Evolutionary conservation across 2,888 invertebrate species (phyloP).

Genomic region (Eupithecia exiguata): DNA sequence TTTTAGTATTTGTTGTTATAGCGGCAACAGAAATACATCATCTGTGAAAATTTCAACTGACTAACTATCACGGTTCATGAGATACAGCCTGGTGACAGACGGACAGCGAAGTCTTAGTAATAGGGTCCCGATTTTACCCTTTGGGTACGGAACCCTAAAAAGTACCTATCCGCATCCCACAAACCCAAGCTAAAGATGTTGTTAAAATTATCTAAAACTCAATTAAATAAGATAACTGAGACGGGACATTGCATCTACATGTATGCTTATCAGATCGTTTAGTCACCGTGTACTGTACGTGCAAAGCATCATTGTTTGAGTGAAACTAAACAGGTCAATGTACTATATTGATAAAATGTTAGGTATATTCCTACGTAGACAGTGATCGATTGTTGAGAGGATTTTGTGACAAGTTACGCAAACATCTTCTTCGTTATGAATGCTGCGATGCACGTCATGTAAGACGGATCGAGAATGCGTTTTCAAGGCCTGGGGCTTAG

Average conservation of each 20-base stretch:
- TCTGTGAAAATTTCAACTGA: too few species aligned
- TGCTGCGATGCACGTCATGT: constrained; percentile 56
- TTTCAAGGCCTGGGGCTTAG: background rate
- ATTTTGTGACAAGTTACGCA: constrained; percentile 67
- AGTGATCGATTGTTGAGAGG: constrained; percentile 79
- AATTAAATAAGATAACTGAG: constrained; percentile 71
- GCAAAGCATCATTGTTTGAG: constrained; percentile 55
- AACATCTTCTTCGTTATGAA: constrained; percentile 63
- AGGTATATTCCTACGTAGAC: constrained; percentile 65
- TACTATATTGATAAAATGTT: constrained; percentile 69
- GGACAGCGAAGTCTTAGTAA: too few species aligned
- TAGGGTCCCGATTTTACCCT: too few species aligned
- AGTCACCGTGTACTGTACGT: constrained; percentile 49
- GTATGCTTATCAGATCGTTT: constrained; percentile 67
- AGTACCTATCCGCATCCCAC: constrained; percentile 9
- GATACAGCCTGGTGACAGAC: too few species aligned
- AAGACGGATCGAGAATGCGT: constrained; percentile 57
- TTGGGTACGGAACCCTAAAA: too few species aligned
- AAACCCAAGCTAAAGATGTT: constrained; percentile 30
- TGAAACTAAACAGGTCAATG: constrained; percentile 75
- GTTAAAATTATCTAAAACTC: constrained; percentile 51
- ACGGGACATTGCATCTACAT: constrained; percentile 45
- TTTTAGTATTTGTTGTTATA: too few species aligned
- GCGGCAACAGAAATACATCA: too few species aligned
- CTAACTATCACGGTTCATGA: too few species aligned